phyloP scores from a whole-genome alignment of 2,797 vertebrate species.

The Chiroxiphia lanceolata region DNA sequence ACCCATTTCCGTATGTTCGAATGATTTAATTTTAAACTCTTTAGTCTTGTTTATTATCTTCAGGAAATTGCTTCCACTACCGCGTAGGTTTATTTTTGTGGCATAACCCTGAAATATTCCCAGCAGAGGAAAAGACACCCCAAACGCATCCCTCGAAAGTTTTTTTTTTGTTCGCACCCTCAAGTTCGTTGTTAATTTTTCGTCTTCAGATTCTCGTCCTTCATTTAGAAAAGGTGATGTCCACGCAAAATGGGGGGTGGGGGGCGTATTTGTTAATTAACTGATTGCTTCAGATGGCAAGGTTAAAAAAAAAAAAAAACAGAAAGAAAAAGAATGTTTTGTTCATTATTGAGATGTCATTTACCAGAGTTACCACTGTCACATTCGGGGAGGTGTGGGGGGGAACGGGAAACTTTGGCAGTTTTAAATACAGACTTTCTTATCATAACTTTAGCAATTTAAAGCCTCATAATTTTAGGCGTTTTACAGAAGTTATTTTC shows the following conservation, averaged over 20 bases:
- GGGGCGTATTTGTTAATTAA: constrained; percentile 49
- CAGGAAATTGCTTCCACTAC: not conserved
- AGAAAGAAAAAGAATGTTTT: not conserved
- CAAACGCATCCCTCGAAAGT: not conserved
- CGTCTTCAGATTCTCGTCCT: not conserved
- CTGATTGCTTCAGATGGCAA: constrained; percentile 2
- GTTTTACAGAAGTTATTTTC: not conserved
- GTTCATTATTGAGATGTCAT: constrained; percentile 58
- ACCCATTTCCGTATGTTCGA: not conserved
- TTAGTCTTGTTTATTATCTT: not conserved
- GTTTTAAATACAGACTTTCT: not conserved
- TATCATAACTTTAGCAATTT: not conserved
- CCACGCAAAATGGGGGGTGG: not conserved
- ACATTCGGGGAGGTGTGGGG: not conserved
- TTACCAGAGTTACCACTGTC: constrained; percentile 25
- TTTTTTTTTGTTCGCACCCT: not conserved
- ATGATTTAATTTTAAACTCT: not conserved
- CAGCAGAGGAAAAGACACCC: not conserved
- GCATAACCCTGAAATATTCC: not conserved
- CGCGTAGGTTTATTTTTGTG: not conserved
- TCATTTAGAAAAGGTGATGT: constrained; percentile 11
- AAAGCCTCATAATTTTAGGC: not conserved
- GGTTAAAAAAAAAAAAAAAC: not conserved
- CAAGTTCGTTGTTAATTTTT: not conserved
- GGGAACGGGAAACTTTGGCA: not conserved